phyloP scores from a whole-genome alignment of 2,113 vertebrate genomes.

The Ahaetulla prasina region DNA sequence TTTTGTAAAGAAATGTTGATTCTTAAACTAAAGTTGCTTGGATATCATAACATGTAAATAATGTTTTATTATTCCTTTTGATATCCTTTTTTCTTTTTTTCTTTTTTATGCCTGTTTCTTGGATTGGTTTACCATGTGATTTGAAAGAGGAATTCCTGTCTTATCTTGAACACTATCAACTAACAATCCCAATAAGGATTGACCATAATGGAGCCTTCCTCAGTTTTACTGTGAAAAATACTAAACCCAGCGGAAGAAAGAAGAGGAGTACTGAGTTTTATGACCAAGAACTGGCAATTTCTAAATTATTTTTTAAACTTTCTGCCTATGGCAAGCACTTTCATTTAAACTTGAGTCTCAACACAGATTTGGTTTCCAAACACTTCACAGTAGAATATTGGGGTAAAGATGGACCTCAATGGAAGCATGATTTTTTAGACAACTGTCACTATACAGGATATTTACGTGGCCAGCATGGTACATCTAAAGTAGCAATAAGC shows the following conservation, averaged over 20 bases:
- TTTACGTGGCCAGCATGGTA: slow-evolving; percentile 82
- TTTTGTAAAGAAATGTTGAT: slow-evolving; percentile 5
- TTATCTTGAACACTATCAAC: slow-evolving; percentile 96
- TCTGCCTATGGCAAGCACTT: slow-evolving; percentile 98
- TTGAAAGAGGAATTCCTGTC: slow-evolving; percentile 97
- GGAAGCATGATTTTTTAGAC: slow-evolving; percentile 85
- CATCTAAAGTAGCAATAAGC: slow-evolving; percentile 91
- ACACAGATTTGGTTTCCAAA: slow-evolving; percentile 92
- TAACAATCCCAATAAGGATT: slow-evolving; percentile 91
- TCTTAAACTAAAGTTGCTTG: slow-evolving; percentile 8
- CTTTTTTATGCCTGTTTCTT: slow-evolving; percentile 67
- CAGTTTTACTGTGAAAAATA: slow-evolving; percentile 97
- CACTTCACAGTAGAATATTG: slow-evolving; percentile 97
- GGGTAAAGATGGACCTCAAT: slow-evolving; percentile 87
- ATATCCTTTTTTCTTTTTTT: slow-evolving; percentile 74
- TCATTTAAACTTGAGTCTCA: slow-evolving; percentile 96
- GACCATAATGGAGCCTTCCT: slow-evolving; percentile 93
- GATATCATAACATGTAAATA: slow-evolving; percentile 45
- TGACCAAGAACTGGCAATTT: slow-evolving; percentile 76
- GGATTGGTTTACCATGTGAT: slow-evolving; percentile 72
- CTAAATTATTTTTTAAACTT: slow-evolving; percentile 94
- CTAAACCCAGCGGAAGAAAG: slow-evolving; percentile 84
- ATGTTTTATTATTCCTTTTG: slow-evolving; percentile 65
- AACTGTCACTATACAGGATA: slow-evolving; percentile 95
- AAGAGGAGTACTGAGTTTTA: slow-evolving; percentile 77